Evolutionary conservation across 2,888 invertebrate genomes (phyloP).

Genomic region (Caenorhabditis sinica): DNA sequence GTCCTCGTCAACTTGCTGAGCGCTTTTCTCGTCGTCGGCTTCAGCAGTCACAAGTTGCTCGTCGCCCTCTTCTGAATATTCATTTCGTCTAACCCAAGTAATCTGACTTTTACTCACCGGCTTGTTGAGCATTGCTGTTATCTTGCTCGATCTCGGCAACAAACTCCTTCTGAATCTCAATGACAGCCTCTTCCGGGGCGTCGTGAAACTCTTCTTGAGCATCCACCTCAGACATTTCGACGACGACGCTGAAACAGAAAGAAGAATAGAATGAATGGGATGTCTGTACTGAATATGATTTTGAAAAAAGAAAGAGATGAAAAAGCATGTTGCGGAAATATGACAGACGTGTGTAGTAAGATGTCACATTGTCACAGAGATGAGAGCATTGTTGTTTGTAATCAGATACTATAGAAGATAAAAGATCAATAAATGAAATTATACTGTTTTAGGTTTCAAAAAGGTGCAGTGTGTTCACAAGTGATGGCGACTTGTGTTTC

Average conservation of each 20-base stretch:
- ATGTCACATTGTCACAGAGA: conserved; percentile 29
- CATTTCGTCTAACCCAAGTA: background rate
- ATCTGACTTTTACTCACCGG: conserved; percentile 9
- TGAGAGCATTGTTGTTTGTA: conserved; percentile 48
- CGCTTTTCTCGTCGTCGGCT: conserved; percentile 71
- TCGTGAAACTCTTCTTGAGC: conserved; percentile 76
- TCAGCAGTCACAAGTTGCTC: conserved; percentile 66
- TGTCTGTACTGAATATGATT: conserved; percentile 4
- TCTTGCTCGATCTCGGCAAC: conserved; percentile 66
- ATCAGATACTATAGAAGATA: conserved; percentile 39
- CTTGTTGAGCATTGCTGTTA: conserved; percentile 56
- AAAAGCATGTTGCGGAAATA: conserved; percentile 35
- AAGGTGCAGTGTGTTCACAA: conserved; percentile 49
- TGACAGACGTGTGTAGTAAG: conserved; percentile 33
- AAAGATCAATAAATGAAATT: background rate
- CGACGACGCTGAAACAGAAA: conserved; percentile 45
- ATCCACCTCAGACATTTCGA: conserved; percentile 73
- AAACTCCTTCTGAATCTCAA: conserved; percentile 70
- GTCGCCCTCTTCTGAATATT: conserved; percentile 54
- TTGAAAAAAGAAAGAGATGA: conserved; percentile 7
- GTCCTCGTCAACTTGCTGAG: conserved; percentile 77
- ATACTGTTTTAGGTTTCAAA: background rate
- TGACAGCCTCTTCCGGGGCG: conserved; percentile 71
- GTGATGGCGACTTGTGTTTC: conserved; percentile 24
- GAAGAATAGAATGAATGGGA: conserved; percentile 27